A percentile compares a stretch with the other conserved stretches of the same genome.
These are phyloP conservation scores for Synanthedon vespiformis DNA, from an alignment of 2,888 invertebrate genomes.

Conservation along the genomic window DNA sequence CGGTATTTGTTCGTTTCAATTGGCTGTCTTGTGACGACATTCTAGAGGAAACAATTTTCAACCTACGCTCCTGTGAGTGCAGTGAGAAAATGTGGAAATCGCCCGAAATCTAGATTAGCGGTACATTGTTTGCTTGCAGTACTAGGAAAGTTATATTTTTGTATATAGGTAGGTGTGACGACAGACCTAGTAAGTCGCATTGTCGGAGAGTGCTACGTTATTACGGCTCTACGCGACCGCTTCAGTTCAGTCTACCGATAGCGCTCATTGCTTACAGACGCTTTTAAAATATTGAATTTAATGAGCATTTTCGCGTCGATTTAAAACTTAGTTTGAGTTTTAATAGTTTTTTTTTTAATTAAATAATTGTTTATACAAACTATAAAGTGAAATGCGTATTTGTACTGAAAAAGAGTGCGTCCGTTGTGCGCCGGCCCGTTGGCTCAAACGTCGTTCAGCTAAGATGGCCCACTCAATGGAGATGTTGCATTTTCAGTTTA, in stretches of 20 bases:
- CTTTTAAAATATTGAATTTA: slow-evolving; percentile 5
- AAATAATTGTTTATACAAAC: slow-evolving; percentile 14
- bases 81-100: slow-evolving; percentile 18
- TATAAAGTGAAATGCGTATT: slow-evolving; percentile 52
- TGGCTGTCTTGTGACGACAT: too few species aligned
- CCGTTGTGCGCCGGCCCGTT: slow-evolving; percentile 42
- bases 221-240: slow-evolving; percentile 13
- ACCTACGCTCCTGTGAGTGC: too few species aligned
- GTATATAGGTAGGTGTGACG: slow-evolving; percentile 22
- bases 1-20: too few species aligned
- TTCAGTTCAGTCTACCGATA: slow-evolving; percentile 47
- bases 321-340: slow-evolving; percentile 10
- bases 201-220: slow-evolving; percentile 8
- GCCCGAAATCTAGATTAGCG: slow-evolving; percentile 20
- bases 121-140: slow-evolving; percentile 14
- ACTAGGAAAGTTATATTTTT: slow-evolving; percentile 42
- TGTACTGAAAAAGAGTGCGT: slow-evolving; percentile 54
- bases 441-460: slow-evolving; percentile 44
- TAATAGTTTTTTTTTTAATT: slow-evolving; percentile 9
- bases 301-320: slow-evolving; percentile 7
- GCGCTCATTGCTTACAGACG: slow-evolving; percentile 45
- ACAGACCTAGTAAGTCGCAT: slow-evolving; percentile 9
- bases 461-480: slow-evolving; percentile 59
- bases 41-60: too few species aligned
- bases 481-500: slow-evolving; percentile 84